Evolutionary conservation across 1,140 invertebrate genomes (phyloP).

Genomic region (Acromyrmex echinatior): DNA sequence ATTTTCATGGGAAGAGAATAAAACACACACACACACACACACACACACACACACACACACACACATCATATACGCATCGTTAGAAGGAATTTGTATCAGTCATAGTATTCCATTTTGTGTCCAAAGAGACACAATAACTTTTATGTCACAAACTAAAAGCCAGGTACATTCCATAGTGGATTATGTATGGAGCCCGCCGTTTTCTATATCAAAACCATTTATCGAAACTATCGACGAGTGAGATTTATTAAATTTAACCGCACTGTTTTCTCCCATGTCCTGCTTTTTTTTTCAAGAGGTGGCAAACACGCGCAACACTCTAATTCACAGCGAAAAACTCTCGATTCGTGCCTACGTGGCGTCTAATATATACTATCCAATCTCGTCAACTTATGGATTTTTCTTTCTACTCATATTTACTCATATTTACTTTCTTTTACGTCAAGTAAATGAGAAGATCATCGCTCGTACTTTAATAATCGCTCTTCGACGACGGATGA

Average conservation of each 20-base stretch:
- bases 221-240: constrained; percentile 72
- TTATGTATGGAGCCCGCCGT: constrained; percentile 33
- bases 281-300: constrained; percentile 23
- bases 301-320: constrained; percentile 2
- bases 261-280: neutral
- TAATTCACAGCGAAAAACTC: constrained; percentile 29
- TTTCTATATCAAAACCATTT: constrained; percentile 66
- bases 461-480: constrained; percentile 45
- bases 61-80: neutral
- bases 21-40: too few species aligned
- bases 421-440: neutral
- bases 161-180: constrained; percentile 34
- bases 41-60: too few species aligned
- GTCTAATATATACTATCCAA: neutral
- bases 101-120: constrained; percentile 39
- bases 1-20: neutral
- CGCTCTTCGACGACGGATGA: constrained; percentile 25
- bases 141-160: constrained; percentile 53
- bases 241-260: constrained; percentile 75
- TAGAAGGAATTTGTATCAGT: constrained; percentile 24
- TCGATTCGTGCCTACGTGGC: constrained; percentile 5
- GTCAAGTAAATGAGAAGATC: constrained; percentile 42
- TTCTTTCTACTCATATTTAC: neutral
- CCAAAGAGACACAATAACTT: constrained; percentile 33
- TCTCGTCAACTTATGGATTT: neutral